Evolutionary conservation across 2,888 invertebrate genomes (phyloP).

Genomic region (Cephonodes hylas): DNA sequence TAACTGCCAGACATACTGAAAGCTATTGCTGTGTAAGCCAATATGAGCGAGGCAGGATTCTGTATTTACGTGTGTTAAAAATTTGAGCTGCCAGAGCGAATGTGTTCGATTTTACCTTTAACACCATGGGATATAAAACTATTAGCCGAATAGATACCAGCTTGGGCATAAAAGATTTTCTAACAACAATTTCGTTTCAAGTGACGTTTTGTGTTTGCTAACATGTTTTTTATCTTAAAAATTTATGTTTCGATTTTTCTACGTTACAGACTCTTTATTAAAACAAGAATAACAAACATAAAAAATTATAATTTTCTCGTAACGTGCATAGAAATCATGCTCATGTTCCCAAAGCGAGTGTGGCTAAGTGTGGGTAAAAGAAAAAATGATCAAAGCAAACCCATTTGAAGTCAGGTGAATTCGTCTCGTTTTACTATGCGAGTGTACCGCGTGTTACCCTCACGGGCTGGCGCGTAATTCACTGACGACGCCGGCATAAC

Average conservation of each 20-base stretch:
- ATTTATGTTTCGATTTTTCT: too few species aligned
- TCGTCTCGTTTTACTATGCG: not conserved
- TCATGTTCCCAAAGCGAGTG: too few species aligned
- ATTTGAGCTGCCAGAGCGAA: not conserved
- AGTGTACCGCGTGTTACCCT: slow-evolving; percentile 6
- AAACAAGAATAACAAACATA: too few species aligned
- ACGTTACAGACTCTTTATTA: too few species aligned
- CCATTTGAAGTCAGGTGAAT: not conserved
- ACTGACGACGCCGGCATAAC: slow-evolving; percentile 30
- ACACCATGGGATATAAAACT: not conserved
- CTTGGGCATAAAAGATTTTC: too few species aligned
- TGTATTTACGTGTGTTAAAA: not conserved
- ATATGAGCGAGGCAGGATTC: not conserved
- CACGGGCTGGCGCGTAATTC: slow-evolving; percentile 29
- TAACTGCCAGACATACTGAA: not conserved
- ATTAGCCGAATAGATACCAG: too few species aligned
- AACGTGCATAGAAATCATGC: too few species aligned
- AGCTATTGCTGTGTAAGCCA: not conserved
- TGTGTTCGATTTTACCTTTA: not conserved
- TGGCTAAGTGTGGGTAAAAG: not conserved
- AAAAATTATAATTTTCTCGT: too few species aligned
- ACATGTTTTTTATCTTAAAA: too few species aligned
- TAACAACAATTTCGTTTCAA: too few species aligned
- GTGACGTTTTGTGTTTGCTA: too few species aligned
- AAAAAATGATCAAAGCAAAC: not conserved